Base-by-base conservation (phyloP, 2,113 vertebrate genomes). In the Cinclus mexicanus region DNA sequence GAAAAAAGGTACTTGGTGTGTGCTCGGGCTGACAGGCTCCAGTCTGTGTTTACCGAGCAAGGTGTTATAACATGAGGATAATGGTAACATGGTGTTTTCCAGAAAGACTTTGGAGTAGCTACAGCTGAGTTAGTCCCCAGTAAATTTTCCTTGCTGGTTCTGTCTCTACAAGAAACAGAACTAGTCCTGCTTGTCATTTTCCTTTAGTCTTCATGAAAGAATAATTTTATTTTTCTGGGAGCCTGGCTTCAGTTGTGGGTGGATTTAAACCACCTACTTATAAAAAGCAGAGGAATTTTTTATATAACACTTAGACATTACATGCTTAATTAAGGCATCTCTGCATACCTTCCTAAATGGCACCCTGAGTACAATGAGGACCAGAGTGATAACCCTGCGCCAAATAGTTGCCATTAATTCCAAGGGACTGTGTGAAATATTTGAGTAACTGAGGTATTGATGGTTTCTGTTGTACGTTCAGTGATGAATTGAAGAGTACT, bases 11-110 rank as follows among this genome's bases (percentile, higher is more conserved):
- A 14, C 22, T 41, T 0, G 0, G 1, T 24, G 7, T 18, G 23
- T 25, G 10, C 33, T 63, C 6, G 10, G 53, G 14, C 44, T 41
- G 21, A 12, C 19, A 35, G 44, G 7, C 17, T 29, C 33, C 3
- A 0, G 9, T 39, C 23, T 50, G 17, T 67, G 7, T 20, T 20
- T 69, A 46, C 4, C 0, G 3, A 35, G 21, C 2, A 59, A 71
- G 41, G 7, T 49, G 5, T 35, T 81, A 7, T 13, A 37, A 25
- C 8, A 2, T 6, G 10, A 1, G 13, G 14, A 20, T 25, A 18
- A n/a, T 39, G 56, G 9, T 61, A 92, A 39, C 10, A 6, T 24
- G 2, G 28, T 81, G 26, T 1, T 41, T 63, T 69, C 76, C 14
- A 26, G 39, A 74, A 69, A 44, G 19, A 2, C 18, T 87, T 77